Base-by-base conservation (phyloP, 1,140 invertebrate genomes). In the Pseudomyrmex dendroicus region DNA sequence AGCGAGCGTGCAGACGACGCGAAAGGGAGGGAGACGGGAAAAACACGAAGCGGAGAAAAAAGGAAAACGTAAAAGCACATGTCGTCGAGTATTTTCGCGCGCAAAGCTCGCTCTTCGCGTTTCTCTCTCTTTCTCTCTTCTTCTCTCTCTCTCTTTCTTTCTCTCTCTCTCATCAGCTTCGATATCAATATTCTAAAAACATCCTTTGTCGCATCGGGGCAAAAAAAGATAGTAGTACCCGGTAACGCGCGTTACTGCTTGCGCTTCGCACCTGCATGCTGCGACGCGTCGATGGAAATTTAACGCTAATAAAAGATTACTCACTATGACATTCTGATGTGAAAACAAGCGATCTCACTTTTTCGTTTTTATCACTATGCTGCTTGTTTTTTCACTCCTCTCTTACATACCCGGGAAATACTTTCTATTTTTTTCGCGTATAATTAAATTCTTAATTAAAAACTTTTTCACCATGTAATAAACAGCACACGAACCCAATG, bases 111-210 rank as follows among this genome's bases (percentile, higher is more conserved):
- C 52, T 57, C 35, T 46, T 59, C 35, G 35, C 12, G 48, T 46
- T 54, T 13, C 62, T 52, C 50, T 68, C 82, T 83, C 73, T 89
- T 77, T 86, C 88, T 78, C 56, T 82, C 74, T 70, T 77, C 84
- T 1, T 13, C 3, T 84, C 70, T 54, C 35, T 48, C 20, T 44
- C 20, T 56, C 5, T 82, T 64, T 82, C 77, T 87, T 90, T 85
- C 74, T 59, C 35, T 48, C 20, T 44, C 15, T 72, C 10, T 87
- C 90, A 77, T 52, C 66, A 80, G 89, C 89, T 93, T 93, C 93
- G 91, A 93, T 94, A 94, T 93, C 93, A 94, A 94, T 94, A 94
- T 94, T 92, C 92, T 94, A 93, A 93, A 94, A 94, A 93, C 93
- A 82, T 89, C 91, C 92, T 94, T 94, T 94, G 93, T 93, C 90